Conservation (phyloP, 1,140 invertebrate genomes). For the Hyles vespertilio region DNA sequence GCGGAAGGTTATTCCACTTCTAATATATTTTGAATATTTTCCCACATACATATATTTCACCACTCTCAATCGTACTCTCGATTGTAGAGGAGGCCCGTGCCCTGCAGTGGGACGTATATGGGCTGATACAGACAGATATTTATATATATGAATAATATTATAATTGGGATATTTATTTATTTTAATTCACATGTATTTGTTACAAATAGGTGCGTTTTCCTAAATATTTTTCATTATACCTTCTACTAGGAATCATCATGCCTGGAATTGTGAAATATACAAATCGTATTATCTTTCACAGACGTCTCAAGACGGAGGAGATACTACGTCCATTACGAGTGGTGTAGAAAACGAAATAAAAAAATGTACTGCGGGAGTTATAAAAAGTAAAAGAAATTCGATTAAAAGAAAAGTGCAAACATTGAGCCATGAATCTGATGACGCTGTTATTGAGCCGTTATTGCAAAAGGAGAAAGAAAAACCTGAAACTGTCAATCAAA, state of each 20-base stretch:
- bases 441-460: constrained; percentile 64
- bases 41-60: too few species aligned
- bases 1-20: constrained; percentile 41
- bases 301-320: constrained; percentile 62
- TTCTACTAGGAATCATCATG: too few species aligned
- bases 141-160: too few species aligned
- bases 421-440: constrained; percentile 59
- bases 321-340: constrained; percentile 60
- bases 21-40: neutral
- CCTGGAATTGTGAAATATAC: neutral
- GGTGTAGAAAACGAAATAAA: constrained; percentile 61
- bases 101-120: too few species aligned
- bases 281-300: constrained; percentile 17
- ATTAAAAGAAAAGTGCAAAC: constrained; percentile 63
- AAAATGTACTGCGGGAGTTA: constrained; percentile 48
- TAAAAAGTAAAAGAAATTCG: constrained; percentile 63
- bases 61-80: too few species aligned
- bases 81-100: too few species aligned
- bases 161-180: too few species aligned
- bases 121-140: too few species aligned
- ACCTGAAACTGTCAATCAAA: constrained; percentile 41
- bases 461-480: constrained; percentile 58
- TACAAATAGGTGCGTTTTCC: too few species aligned
- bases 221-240: too few species aligned
- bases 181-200: too few species aligned